A percentile compares a stretch with the other conserved stretches of the same genome.
Conservation (phyloP, 2,888 invertebrate species). For the Drosophila mercatorum region DNA sequence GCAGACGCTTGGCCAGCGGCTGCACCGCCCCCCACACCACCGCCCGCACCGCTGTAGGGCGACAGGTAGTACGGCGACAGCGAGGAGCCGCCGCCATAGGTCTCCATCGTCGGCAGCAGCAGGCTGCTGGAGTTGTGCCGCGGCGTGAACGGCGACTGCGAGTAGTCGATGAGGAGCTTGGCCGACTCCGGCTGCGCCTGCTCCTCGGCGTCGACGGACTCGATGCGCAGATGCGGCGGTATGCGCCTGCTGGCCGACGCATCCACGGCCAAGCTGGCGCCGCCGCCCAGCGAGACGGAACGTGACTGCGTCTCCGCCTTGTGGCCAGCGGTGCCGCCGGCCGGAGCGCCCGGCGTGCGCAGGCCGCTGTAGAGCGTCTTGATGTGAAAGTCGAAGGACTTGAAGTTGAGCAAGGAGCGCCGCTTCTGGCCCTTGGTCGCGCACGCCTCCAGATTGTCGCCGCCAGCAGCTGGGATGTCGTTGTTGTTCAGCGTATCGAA, state of each 20-base stretch:
- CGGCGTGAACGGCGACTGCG: conserved; percentile 81
- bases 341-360: conserved; percentile 39
- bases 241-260: conserved; percentile 63
- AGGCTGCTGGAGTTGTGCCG: conserved; percentile 79
- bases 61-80: conserved; percentile 83
- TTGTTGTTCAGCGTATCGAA: conserved; percentile 70
- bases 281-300: conserved; percentile 48
- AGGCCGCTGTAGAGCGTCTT: conserved; percentile 84
- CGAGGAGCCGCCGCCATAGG: conserved; percentile 59
- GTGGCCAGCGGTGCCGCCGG: conserved; percentile 3
- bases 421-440: conserved; percentile 26
- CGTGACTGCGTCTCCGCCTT: conserved; percentile 47
- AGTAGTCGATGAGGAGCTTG: conserved; percentile 80
- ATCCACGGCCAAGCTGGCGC: conserved; percentile 28
- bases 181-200: conserved; percentile 64
- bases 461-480: conserved; percentile 46
- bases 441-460: conserved; percentile 19
- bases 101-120: conserved; percentile 71
- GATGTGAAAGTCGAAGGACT: conserved; percentile 84
- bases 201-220: conserved; percentile 77
- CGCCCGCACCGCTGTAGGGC: conserved; percentile 62
- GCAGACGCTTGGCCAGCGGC: not conserved
- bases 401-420: conserved; percentile 83
- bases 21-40: conserved; percentile 12
- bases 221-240: conserved; percentile 83